Evolutionary conservation across 2,113 vertebrate species (phyloP), one percentile per base, ranked within the genome.

Genomic region (Cairina moschata): DNA sequence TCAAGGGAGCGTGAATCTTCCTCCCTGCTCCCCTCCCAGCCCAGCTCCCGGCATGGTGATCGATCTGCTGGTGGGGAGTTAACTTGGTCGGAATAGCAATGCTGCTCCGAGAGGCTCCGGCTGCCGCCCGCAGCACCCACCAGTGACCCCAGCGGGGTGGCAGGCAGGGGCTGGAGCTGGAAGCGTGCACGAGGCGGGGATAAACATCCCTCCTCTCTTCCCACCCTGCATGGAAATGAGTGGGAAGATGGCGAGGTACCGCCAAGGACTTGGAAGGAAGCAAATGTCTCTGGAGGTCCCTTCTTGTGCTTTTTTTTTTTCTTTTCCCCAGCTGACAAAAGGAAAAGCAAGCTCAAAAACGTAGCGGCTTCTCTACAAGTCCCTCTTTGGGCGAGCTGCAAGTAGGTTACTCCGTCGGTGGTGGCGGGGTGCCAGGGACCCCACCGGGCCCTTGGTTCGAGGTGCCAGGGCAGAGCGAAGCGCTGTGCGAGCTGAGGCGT

Each of bases 21-120:
- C 58, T 66, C 77, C 81, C 42, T 2, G 17, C 17, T 88, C 88
- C 60, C 81, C 82, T 88, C 71, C 79, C 83, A 34, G 69, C n/a
- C 50, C 13, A 42, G 48, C 66, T 95, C 8, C 3, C 11, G 0
- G 73, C 17, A 9, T 48, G 77, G 54, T 68, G 89, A 84, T 94
- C 34, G 66, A 94, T 95, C 80, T 17, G 8, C 86, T 89, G 88
- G 74, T 87, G 86, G 77, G 91, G 86, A 91, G 62, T 96, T 94
- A 59, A 83, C 94, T 93, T 34, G 52, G 93, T 81, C 44, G 13
- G 94, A 96, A 95, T 90, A 96, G 79, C 80, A 91, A 36, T 94
- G 86, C 88, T 34, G 32, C 65, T 83, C 22, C 9, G 66, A 87
- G 66, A 56, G 34, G 52, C 11, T 52, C 68, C 12, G 18, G 36